Conservation (phyloP, 2,797 vertebrate species). For the Antennarius maculatus region DNA sequence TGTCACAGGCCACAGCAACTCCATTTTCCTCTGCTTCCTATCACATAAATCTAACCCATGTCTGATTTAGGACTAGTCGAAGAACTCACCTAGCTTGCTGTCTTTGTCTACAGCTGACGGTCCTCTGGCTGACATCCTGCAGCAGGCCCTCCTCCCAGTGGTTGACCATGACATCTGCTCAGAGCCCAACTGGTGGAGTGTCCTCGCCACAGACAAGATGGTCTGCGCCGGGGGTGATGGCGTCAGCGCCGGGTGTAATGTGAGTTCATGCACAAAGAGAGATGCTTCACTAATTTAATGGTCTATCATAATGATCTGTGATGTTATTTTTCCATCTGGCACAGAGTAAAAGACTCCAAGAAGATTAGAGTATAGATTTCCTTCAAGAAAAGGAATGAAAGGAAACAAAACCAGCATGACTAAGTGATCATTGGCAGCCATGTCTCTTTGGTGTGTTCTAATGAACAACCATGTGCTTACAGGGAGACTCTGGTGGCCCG, state of each 20-base stretch:
- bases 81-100: too few species aligned
- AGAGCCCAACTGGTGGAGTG: slow-evolving; percentile 81
- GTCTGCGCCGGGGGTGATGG: slow-evolving; percentile 87
- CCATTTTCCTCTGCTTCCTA: too few species aligned
- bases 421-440: not conserved
- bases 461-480: not conserved
- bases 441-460: too few species aligned
- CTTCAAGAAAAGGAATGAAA: not conserved
- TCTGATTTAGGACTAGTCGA: too few species aligned
- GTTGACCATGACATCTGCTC: slow-evolving; percentile 78
- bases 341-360: not conserved
- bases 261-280: slow-evolving; percentile 65
- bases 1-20: too few species aligned
- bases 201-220: slow-evolving; percentile 77
- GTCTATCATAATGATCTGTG: not conserved
- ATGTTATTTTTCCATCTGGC: not conserved
- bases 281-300: not conserved
- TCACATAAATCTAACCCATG: too few species aligned
- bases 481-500: slow-evolving; percentile 87
- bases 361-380: slow-evolving; percentile 1
- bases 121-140: slow-evolving; percentile 76
- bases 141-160: slow-evolving; percentile 85
- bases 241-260: slow-evolving; percentile 79
- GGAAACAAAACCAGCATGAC: not conserved
- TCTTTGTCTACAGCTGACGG: slow-evolving; percentile 72